Evolutionary conservation across 35 echinoderm and acorn worm genomes (phyloP).

Genomic region (Amphiura filiformis): DNA sequence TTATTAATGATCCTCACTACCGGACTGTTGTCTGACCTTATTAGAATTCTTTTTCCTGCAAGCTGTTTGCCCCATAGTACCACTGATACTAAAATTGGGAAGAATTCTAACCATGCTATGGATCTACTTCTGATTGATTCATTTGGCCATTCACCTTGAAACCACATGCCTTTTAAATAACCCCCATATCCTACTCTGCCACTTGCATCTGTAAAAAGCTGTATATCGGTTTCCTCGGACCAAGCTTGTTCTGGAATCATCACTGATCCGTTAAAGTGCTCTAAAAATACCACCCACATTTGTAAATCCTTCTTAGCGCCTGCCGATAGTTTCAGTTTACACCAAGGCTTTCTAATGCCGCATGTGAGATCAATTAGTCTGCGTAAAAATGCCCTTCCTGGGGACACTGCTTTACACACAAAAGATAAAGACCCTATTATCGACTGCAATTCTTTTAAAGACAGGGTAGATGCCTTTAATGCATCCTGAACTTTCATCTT

Average conservation of each 20-base stretch:
- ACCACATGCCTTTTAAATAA: background rate
- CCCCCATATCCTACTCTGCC: too few relatives aligned
- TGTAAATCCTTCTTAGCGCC: background rate
- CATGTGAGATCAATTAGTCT: background rate
- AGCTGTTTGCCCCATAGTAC: background rate
- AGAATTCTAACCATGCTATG: constrained; percentile 12
- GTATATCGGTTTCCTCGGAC: too few relatives aligned
- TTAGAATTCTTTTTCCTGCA: background rate
- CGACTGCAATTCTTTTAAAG: background rate
- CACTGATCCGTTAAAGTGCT: background rate
- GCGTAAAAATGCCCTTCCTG: constrained; percentile 22
- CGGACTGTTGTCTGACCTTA: constrained; percentile 28
- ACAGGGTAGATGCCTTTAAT: background rate
- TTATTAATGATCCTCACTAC: constrained; percentile 27
- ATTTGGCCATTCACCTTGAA: background rate
- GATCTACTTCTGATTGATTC: background rate
- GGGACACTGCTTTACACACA: constrained; percentile 28
- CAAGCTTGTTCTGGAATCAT: background rate
- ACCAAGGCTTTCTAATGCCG: background rate
- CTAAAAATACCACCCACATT: constrained; percentile 15
- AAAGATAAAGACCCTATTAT: background rate
- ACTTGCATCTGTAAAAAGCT: too few relatives aligned
- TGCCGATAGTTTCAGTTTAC: background rate
- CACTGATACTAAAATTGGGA: background rate
- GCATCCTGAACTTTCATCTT: background rate